Percentiles rank a stretch among this genome's conserved stretches.
Conservation (phyloP, 2,113 vertebrate species). For the Odocoileus virginianus region DNA sequence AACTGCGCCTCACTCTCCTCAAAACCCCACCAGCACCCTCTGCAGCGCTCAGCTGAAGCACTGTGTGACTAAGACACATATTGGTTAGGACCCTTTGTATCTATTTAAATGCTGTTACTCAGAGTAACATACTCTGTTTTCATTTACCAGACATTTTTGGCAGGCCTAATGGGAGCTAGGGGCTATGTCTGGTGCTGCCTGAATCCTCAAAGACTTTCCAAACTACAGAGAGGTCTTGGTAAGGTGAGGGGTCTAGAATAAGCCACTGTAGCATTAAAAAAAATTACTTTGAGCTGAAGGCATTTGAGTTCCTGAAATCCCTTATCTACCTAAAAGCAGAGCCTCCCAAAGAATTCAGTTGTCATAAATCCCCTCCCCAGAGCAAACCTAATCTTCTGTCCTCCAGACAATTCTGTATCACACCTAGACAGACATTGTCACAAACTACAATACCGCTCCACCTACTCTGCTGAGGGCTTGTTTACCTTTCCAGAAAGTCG, state of each 20-base stretch:
- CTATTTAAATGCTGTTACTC: neutral
- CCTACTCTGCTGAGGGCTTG: neutral
- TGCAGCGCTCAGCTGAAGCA: neutral
- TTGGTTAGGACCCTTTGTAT: neutral
- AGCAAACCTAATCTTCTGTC: neutral
- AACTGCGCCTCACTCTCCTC: neutral
- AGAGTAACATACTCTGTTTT: neutral
- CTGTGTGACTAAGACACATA: neutral
- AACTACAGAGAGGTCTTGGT: neutral
- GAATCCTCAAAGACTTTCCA: neutral
- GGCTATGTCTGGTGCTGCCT: neutral
- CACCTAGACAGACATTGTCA: neutral
- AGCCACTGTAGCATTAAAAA: neutral
- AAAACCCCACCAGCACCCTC: neutral
- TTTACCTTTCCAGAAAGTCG: neutral
- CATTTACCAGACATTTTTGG: neutral
- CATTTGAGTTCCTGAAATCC: neutral
- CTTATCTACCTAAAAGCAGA: neutral
- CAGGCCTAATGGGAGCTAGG: neutral
- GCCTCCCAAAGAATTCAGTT: neutral
- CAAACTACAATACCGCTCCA: neutral
- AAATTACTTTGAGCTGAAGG: neutral
- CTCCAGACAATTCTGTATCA: neutral
- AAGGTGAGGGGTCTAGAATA: neutral
- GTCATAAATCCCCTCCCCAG: neutral